Evolutionary conservation across 2,888 invertebrate species (phyloP), one percentile per base, ranked within the genome.

Genomic region (Cataglyphis altisquamis): DNA sequence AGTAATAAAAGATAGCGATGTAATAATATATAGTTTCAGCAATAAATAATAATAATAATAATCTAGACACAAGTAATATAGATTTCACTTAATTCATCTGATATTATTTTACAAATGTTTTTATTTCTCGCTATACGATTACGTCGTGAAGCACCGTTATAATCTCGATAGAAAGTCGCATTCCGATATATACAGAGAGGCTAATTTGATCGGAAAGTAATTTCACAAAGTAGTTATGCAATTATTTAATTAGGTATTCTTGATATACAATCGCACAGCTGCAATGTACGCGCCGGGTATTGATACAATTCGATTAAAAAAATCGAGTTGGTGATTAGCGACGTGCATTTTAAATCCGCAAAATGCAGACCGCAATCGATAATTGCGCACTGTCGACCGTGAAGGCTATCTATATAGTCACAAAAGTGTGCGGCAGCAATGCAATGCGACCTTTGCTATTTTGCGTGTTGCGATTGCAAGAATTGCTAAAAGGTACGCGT

Each of bases 331-430:
- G 55, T 25, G 25, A 36, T 75, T n/a, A 12, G 25, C n/a, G 48
- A 21, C 29, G 55, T 29, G 60, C 74, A 60, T 80, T 73, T 57
- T 45, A 60, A 80, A 80, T 80, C 45, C 45, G 78, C 60, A 36
- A 74, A 68, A 80, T 60, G 36, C 78, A 45, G 18, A 3, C 41
- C n/a, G 36, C 36, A 21, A 72, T 67, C 55, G 68, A 77, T 52
- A 77, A 68, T 41, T 55, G 25, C 18, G 70, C 68, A n/a, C 88
- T 81, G 83, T 89, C 88, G 77, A 72, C 88, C 83, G 82, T 85
- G 88, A 88, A 88, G 90, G 88, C 91, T 87, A 32, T 68, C 15
- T 3, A 85, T 84, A 85, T 84, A 84, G 80, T 82, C 72, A 64
- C 55, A 84, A 52, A 84, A 89, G 89, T 89, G 88, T 89, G 88